These are phyloP conservation scores for Oryzias celebensis DNA, from an alignment of 2,113 vertebrate species.

Conservation along the genomic window DNA sequence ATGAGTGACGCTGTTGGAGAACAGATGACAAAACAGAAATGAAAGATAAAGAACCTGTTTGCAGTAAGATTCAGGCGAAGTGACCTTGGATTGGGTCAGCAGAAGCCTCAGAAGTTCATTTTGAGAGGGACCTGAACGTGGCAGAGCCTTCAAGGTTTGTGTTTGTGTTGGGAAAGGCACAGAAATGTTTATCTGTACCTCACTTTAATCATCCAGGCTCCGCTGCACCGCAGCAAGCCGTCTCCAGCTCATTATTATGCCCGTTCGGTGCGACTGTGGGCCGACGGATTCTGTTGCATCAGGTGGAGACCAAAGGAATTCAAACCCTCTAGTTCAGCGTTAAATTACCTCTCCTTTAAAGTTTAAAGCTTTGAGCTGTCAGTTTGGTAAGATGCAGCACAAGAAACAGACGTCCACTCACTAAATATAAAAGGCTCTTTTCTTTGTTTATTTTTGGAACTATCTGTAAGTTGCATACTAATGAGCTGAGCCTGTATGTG, in stretches of 20 bases:
- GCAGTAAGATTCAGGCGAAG: no score
- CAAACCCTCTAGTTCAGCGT: slow-evolving; percentile 11
- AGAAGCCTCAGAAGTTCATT: slow-evolving; percentile 1
- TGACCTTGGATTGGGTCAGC: no score
- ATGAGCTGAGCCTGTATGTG: slow-evolving; percentile 13
- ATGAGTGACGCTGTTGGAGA: no score
- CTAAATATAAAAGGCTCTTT: neutral
- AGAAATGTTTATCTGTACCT: slow-evolving; percentile 25
- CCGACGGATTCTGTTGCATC: slow-evolving; percentile 46
- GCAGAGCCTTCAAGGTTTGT: slow-evolving; percentile 1
- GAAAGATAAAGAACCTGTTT: no score
- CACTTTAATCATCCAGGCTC: slow-evolving; percentile 26
- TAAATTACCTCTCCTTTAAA: slow-evolving; percentile 25
- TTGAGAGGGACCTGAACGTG: neutral
- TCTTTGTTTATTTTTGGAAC: slow-evolving; percentile 14
- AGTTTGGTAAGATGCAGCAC: slow-evolving; percentile 27
- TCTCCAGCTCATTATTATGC: slow-evolving; percentile 48
- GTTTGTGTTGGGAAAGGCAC: slow-evolving; percentile 6
- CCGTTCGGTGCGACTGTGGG: slow-evolving; percentile 21
- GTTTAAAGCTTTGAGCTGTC: slow-evolving; percentile 36
- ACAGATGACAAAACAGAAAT: no score
- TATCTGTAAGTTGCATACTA: slow-evolving; percentile 33
- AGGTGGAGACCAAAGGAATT: slow-evolving; percentile 21
- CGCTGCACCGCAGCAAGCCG: slow-evolving; percentile 27
- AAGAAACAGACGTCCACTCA: slow-evolving; percentile 5